Percentiles rank a stretch among this genome's conserved stretches.
Conservation (phyloP, 2,797 vertebrate species). For the Chiroxiphia lanceolata region DNA sequence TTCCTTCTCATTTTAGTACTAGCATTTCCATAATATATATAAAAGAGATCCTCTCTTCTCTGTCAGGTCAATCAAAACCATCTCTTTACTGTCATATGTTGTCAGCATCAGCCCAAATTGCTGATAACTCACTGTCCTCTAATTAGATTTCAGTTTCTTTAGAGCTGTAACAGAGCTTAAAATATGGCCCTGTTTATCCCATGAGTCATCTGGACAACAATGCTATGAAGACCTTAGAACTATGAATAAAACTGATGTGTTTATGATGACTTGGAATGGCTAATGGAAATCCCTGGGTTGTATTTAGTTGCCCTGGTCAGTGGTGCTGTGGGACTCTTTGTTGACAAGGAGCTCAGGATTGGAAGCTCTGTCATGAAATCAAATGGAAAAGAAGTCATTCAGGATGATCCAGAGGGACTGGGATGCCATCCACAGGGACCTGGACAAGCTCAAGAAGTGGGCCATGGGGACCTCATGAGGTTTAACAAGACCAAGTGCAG, state of each 20-base stretch:
- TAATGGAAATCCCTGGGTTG: background rate
- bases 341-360: background rate
- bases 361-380: background rate
- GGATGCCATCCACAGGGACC: background rate
- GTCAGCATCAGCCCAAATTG: background rate
- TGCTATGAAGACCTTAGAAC: background rate
- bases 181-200: background rate
- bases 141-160: background rate
- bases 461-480: background rate
- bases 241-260: background rate
- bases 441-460: background rate
- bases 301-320: background rate
- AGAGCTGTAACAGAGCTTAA: background rate
- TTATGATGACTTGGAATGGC: background rate
- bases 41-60: background rate
- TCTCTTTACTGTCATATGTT: background rate
- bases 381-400: background rate
- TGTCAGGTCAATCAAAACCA: background rate
- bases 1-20: background rate
- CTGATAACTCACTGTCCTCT: background rate
- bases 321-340: background rate
- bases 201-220: background rate
- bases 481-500: background rate
- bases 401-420: background rate
- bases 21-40: background rate